Percentiles rank a stretch among this genome's conserved stretches.
Evolutionary conservation across 2,113 vertebrate genomes (phyloP).

Genomic region (Cyphomyrus plagiostoma): DNA sequence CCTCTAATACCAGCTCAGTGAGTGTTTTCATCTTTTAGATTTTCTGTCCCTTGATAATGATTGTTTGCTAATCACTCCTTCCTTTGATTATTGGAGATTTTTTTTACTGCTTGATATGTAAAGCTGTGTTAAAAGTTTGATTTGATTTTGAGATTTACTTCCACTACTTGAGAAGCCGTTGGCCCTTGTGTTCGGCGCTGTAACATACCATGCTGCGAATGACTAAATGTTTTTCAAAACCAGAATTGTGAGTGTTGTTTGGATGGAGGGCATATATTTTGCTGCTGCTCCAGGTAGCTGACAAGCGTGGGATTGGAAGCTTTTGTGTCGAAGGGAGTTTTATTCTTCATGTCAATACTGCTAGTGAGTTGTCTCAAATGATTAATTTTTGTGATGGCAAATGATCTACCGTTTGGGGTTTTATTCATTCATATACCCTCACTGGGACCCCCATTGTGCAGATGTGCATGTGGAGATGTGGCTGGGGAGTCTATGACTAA

Average conservation of each 20-base stretch:
- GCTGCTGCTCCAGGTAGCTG: not conserved
- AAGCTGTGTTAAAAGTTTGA: not conserved
- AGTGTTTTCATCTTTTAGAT: not conserved
- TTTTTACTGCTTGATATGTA: not conserved
- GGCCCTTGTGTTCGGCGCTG: not conserved
- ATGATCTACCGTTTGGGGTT: not conserved
- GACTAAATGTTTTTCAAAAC: not conserved
- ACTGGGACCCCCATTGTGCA: not conserved
- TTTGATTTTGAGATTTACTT: not conserved
- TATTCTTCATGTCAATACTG: not conserved
- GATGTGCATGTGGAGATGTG: not conserved
- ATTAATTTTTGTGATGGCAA: not conserved
- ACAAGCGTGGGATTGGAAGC: not conserved
- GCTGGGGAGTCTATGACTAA: not conserved
- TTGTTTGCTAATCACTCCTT: not conserved
- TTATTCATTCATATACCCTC: not conserved
- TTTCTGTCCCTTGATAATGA: not conserved
- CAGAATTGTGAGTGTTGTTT: not conserved
- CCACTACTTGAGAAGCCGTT: not conserved
- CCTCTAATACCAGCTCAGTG: not conserved
- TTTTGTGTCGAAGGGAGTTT: not conserved
- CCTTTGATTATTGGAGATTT: not conserved
- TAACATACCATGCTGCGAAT: not conserved
- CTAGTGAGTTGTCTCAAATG: not conserved
- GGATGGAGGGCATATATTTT: not conserved